A percentile compares a stretch with the other conserved stretches of the same genome.
phyloP scores from a whole-genome alignment of 92 coral and sea anemone species.

The Siderastrea radians region DNA sequence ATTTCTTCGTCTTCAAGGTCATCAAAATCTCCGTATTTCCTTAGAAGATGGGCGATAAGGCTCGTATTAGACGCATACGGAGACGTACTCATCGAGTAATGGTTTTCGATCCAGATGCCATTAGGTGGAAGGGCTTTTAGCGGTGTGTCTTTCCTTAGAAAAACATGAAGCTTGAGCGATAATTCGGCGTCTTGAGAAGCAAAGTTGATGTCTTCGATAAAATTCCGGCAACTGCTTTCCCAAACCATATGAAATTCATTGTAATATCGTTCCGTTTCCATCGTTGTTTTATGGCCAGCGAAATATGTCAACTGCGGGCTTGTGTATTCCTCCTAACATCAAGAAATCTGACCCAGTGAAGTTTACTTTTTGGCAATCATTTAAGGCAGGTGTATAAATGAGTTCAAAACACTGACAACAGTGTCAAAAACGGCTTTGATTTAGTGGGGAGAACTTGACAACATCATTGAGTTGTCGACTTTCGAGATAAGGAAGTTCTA shows the following conservation, averaged over 20 bases:
- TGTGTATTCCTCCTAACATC: neutral
- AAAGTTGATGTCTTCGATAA: slow-evolving; percentile 82
- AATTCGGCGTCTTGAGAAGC: slow-evolving; percentile 70
- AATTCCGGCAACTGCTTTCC: slow-evolving; percentile 98
- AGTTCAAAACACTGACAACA: neutral
- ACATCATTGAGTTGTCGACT: neutral
- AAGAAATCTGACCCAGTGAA: neutral
- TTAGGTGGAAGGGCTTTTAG: slow-evolving; percentile 82
- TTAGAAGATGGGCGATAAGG: slow-evolving; percentile 67
- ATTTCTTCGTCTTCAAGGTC: slow-evolving; percentile 36
- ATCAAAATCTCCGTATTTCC: slow-evolving; percentile 60
- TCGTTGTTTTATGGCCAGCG: neutral
- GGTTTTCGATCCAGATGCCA: slow-evolving; percentile 77
- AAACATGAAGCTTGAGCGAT: slow-evolving; percentile 80
- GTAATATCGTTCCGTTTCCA: neutral
- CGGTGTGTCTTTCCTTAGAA: slow-evolving; percentile 94
- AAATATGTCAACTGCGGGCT: neutral
- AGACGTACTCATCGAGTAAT: slow-evolving; percentile 85
- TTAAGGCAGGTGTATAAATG: neutral
- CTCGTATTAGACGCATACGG: slow-evolving; percentile 95
- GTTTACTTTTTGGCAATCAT: neutral
- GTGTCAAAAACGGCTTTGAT: slow-evolving; percentile 12
- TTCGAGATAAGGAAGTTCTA: neutral
- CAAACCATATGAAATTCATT: slow-evolving; percentile 89
- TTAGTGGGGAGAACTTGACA: neutral